Percentiles rank a stretch among this genome's conserved stretches.
Evolutionary conservation across 2,113 vertebrate species (phyloP).

Genomic region (Calyptommatus sinebrachiatus): DNA sequence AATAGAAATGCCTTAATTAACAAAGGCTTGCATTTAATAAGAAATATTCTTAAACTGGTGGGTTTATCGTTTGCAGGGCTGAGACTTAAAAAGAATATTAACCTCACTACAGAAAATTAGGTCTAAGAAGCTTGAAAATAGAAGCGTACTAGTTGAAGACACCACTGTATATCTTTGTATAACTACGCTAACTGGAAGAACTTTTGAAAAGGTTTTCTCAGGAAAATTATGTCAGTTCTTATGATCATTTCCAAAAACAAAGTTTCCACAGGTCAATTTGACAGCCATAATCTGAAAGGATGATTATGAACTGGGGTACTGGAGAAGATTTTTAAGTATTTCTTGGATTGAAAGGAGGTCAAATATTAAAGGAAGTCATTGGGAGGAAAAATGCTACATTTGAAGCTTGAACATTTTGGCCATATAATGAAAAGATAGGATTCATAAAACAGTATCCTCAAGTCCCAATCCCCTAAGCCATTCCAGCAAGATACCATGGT

Average conservation of each 20-base stretch:
- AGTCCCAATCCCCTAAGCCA: too few relatives aligned
- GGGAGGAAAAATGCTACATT: too few relatives aligned
- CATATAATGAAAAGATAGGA: too few relatives aligned
- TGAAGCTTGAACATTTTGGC: too few relatives aligned
- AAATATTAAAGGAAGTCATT: too few relatives aligned
- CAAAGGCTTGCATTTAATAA: slow-evolving; percentile 29
- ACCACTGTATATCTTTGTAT: neutral
- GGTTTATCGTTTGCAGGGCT: slow-evolving; percentile 24
- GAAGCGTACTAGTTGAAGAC: slow-evolving; percentile 4
- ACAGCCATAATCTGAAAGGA: slow-evolving; percentile 16
- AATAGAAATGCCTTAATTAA: slow-evolving; percentile 52
- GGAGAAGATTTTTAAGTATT: too few relatives aligned
- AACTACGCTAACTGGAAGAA: slow-evolving; percentile 35
- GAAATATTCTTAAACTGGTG: slow-evolving; percentile 20
- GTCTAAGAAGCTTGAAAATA: slow-evolving; percentile 12
- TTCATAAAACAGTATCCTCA: too few relatives aligned
- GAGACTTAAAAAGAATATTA: slow-evolving; percentile 10
- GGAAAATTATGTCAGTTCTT: slow-evolving; percentile 50
- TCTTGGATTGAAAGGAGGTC: too few relatives aligned
- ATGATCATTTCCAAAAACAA: slow-evolving; percentile 49
- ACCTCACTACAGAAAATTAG: slow-evolving; percentile 39
- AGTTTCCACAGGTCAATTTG: slow-evolving; percentile 39
- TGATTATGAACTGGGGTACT: slow-evolving; percentile 9
- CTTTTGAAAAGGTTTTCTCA: slow-evolving; percentile 28
- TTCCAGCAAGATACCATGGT: too few relatives aligned